Conservation (phyloP, 2,888 invertebrate species). For the Crioceris asparagi region DNA sequence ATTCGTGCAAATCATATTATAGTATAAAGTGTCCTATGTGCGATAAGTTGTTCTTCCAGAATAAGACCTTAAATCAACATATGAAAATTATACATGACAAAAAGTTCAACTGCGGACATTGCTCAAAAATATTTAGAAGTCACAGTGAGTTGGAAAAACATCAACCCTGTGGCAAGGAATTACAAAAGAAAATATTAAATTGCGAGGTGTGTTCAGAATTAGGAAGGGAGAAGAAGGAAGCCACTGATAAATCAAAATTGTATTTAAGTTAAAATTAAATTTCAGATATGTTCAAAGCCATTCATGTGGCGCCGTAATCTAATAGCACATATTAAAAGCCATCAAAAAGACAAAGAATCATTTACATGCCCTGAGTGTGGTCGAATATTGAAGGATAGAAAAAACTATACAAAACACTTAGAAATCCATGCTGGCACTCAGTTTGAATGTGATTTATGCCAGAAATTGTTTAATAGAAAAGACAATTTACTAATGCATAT, state of each 20-base stretch:
- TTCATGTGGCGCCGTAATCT: too few relatives aligned
- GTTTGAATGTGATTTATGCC: conserved; percentile 24
- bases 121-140: conserved; percentile 9
- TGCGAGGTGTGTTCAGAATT: background rate
- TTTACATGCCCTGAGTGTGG: conserved; percentile 16
- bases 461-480: conserved; percentile 18
- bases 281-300: too few relatives aligned
- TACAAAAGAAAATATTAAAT: background rate
- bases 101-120: conserved; percentile 24
- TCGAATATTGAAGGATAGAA: conserved; percentile 10
- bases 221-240: too few relatives aligned
- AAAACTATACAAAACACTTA: conserved; percentile 31
- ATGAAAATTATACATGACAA: conserved; percentile 29
- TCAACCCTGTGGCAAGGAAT: conserved; percentile 19
- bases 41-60: conserved; percentile 35
- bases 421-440: conserved; percentile 28
- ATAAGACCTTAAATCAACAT: conserved; percentile 41
- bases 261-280: too few relatives aligned
- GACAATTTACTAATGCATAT: conserved; percentile 32
- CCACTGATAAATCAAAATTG: too few relatives aligned
- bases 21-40: conserved; percentile 23
- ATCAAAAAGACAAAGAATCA: too few relatives aligned
- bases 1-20: conserved; percentile 28
- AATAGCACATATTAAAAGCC: too few relatives aligned
- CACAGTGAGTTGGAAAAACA: conserved; percentile 21